These are phyloP conservation scores for Psammodynastes pulverulentus DNA, from an alignment of 2,113 vertebrate genomes.

Conservation along the genomic window DNA sequence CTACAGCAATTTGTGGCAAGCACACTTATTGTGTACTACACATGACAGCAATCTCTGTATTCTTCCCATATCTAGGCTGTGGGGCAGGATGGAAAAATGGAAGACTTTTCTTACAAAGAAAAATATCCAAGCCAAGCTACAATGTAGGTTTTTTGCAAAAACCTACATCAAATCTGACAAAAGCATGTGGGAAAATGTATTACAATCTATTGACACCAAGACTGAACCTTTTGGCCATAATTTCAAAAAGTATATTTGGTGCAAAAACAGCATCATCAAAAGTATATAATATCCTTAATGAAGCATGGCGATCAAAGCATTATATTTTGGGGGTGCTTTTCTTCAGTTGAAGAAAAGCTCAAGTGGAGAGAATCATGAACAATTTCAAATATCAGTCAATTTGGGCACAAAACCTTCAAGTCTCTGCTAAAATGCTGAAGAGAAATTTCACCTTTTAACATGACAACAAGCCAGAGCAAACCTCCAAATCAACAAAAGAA, in stretches of 20 bases:
- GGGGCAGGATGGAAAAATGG: neutral
- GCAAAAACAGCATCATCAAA: neutral
- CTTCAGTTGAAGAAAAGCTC: neutral
- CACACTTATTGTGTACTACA: neutral
- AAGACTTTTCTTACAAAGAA: too few relatives aligned
- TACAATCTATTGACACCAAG: neutral
- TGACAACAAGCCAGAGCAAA: neutral
- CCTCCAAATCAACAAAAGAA: neutral
- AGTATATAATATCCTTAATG: neutral
- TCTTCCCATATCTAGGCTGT: neutral
- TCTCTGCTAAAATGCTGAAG: neutral
- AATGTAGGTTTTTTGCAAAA: neutral
- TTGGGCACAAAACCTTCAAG: neutral
- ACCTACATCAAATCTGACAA: neutral
- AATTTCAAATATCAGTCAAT: neutral
- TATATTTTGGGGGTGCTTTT: neutral
- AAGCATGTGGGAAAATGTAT: neutral
- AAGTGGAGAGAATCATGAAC: neutral
- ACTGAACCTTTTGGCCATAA: neutral
- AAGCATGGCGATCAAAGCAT: neutral
- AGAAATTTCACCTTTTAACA: neutral
- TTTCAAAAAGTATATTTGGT: neutral
- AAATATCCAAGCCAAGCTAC: neutral
- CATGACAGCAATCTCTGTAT: neutral
- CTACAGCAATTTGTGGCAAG: neutral